These are phyloP conservation scores for Montipora cactus DNA, from an alignment of 64 coral and sea anemone genomes.

Conservation along the genomic window DNA sequence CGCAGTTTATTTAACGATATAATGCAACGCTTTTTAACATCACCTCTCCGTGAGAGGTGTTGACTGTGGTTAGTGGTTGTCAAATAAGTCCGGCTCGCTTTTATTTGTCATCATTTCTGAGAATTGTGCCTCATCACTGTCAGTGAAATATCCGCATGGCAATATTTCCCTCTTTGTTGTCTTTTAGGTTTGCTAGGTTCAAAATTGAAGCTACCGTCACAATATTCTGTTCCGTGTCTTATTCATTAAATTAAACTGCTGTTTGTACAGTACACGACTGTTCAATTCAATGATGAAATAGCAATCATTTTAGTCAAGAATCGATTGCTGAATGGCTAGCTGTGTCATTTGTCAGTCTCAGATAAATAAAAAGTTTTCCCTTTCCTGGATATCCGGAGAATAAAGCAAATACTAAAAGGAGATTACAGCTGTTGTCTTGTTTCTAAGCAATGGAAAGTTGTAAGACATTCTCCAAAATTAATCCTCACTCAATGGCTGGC, in stretches of 20 bases:
- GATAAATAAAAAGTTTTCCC: neutral
- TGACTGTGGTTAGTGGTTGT: too few species aligned
- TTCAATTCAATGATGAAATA: neutral
- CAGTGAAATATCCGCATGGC: too few species aligned
- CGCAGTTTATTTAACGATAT: too few species aligned
- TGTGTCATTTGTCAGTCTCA: conserved; percentile 9
- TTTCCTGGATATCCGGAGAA: neutral
- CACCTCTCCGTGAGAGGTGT: too few species aligned
- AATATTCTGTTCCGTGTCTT: neutral
- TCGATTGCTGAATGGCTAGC: neutral
- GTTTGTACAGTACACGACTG: neutral
- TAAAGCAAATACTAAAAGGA: neutral
- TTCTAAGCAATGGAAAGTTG: neutral
- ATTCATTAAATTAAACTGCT: neutral
- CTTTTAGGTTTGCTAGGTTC: neutral
- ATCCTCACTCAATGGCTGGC: neutral
- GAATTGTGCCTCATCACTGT: too few species aligned
- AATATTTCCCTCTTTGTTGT: too few species aligned
- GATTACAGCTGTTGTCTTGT: conserved; percentile 1
- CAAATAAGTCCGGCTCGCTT: too few species aligned
- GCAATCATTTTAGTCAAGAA: conserved; percentile 1
- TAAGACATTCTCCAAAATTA: neutral
- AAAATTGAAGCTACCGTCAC: neutral
- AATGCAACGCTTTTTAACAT: too few species aligned
- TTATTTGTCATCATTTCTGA: too few species aligned